phyloP scores from a whole-genome alignment of 2,113 vertebrate species.

The Sinosuthora webbiana region DNA sequence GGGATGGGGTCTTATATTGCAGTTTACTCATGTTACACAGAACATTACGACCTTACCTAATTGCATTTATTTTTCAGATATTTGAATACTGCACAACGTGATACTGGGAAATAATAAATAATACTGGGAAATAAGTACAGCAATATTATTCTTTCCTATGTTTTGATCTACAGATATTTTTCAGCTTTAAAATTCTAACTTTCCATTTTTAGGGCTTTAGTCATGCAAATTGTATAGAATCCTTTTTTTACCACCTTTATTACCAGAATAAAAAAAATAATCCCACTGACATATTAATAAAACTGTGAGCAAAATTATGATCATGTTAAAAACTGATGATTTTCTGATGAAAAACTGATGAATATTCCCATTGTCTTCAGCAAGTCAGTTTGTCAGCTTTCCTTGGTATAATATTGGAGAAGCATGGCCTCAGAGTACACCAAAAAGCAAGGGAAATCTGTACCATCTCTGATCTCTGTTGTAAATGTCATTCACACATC shows the following conservation, averaged over 20 bases:
- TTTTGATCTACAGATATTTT: background rate
- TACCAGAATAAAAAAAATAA: background rate
- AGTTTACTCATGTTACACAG: background rate
- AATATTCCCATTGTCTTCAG: background rate
- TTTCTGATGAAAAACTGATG: too few relatives aligned
- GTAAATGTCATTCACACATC: background rate
- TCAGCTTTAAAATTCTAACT: background rate
- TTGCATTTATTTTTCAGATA: background rate
- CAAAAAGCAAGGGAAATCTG: background rate
- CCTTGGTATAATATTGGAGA: background rate
- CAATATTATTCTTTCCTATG: background rate
- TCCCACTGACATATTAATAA: background rate
- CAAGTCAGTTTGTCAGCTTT: background rate
- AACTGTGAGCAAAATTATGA: background rate
- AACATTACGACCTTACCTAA: background rate
- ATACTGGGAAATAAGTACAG: background rate
- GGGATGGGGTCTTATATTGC: background rate
- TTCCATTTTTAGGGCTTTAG: background rate
- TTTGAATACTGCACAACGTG: background rate
- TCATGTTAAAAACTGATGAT: background rate
- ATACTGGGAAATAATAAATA: background rate
- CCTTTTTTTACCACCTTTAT: background rate
- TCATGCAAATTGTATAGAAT: background rate
- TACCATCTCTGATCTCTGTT: background rate
- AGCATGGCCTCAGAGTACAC: background rate